A percentile compares a stretch with the other conserved stretches of the same genome.
phyloP scores from a whole-genome alignment of 2,113 vertebrate species.

The Hyperoodon ampullatus region DNA sequence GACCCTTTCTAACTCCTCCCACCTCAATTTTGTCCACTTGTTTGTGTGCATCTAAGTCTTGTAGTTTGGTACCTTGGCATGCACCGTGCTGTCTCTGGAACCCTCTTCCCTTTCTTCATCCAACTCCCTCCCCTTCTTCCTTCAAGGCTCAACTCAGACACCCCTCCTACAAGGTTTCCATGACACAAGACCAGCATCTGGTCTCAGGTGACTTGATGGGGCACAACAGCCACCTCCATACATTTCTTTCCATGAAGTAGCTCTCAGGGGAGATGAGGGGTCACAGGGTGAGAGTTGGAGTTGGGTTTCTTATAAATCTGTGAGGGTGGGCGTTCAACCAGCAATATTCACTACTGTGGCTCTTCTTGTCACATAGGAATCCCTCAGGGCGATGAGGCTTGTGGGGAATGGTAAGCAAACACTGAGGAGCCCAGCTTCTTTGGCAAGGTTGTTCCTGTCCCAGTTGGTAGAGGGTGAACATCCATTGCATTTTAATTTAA shows the following conservation, averaged over 20 bases:
- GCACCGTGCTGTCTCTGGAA: not conserved
- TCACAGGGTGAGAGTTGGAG: not conserved
- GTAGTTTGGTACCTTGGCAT: not conserved
- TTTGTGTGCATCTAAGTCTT: not conserved
- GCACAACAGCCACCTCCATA: rapidly evolving
- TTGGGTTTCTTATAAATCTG: not conserved
- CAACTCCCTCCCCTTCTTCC: not conserved
- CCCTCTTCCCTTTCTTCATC: not conserved
- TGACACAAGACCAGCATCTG: not conserved
- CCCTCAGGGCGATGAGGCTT: not conserved
- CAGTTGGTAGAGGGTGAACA: not conserved
- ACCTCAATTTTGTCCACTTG: rapidly evolving
- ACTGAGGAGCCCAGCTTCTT: not conserved
- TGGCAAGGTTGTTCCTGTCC: not conserved
- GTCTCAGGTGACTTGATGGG: not conserved
- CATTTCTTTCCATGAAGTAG: not conserved
- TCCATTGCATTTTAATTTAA: not conserved
- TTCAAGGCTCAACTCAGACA: not conserved
- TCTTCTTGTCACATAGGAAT: not conserved
- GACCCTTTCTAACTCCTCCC: not conserved
- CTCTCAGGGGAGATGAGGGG: not conserved
- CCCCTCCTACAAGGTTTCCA: not conserved
- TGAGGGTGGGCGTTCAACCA: not conserved
- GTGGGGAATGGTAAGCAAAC: not conserved
- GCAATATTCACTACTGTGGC: not conserved